Conservation (phyloP, 2,113 vertebrate genomes). For the Mohoua ochrocephala region DNA sequence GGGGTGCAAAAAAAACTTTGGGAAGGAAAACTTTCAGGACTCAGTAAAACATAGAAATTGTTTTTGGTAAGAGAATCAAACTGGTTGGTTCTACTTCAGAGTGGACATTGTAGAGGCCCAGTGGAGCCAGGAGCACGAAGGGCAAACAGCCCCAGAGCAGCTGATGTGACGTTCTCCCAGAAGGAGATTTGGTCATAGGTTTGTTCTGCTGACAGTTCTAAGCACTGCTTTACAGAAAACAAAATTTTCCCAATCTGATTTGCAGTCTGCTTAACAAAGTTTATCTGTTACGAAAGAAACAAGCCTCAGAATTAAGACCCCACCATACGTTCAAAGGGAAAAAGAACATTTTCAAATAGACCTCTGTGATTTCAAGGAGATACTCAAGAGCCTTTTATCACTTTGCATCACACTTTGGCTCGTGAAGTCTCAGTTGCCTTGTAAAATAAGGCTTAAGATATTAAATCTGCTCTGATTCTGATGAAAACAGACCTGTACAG, state of each 20-base stretch:
- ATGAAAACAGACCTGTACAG: not conserved
- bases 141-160: not conserved
- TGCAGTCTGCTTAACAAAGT: not conserved
- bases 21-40: not conserved
- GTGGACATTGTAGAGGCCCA: not conserved
- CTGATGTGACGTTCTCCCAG: not conserved
- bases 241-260: not conserved
- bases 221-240: not conserved
- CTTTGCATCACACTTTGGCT: not conserved
- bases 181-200: not conserved
- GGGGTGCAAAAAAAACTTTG: not conserved
- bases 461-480: not conserved
- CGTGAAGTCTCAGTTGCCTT: not conserved
- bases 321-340: not conserved
- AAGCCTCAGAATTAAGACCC: not conserved
- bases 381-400: not conserved
- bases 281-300: not conserved
- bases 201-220: no score
- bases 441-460: not conserved
- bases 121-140: rapidly evolving
- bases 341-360: not conserved
- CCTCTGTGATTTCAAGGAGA: not conserved
- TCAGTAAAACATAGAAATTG: not conserved
- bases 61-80: not conserved
- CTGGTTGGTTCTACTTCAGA: not conserved